A percentile compares a stretch with the other conserved stretches of the same genome.
Evolutionary conservation across 2,888 invertebrate species (phyloP).

Genomic region (Melanophora roralis): DNA sequence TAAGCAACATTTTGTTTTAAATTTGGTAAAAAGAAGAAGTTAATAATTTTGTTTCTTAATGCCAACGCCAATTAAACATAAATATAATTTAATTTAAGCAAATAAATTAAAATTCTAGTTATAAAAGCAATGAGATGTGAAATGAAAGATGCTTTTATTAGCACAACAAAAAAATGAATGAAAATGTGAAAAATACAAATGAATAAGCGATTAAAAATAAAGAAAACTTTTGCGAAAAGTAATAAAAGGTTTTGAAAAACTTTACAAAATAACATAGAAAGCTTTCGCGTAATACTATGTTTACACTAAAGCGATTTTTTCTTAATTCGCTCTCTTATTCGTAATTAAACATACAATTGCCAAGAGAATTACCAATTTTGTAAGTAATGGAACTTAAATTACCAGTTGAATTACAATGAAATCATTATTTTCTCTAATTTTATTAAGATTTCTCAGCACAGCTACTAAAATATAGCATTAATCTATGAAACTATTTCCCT

Average conservation of each 20-base stretch:
- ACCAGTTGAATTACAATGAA: too few relatives aligned
- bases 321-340: too few relatives aligned
- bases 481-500: too few relatives aligned
- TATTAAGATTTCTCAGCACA: too few relatives aligned
- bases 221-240: constrained; percentile 26
- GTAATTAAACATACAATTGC: too few relatives aligned
- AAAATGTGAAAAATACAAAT: constrained; percentile 16
- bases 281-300: too few relatives aligned
- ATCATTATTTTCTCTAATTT: too few relatives aligned
- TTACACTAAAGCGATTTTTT: too few relatives aligned
- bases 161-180: constrained; percentile 10
- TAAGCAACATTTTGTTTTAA: constrained; percentile 63
- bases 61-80: constrained; percentile 59
- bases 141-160: background rate
- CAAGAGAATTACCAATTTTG: too few relatives aligned
- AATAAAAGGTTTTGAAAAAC: background rate
- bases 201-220: background rate
- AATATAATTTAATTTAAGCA: constrained; percentile 31
- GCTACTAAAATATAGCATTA: too few relatives aligned
- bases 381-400: too few relatives aligned
- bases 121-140: constrained; percentile 13
- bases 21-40: constrained; percentile 1
- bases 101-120: constrained; percentile 27
- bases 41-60: constrained; percentile 40
- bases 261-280: background rate